A percentile compares a stretch with the other conserved stretches of the same genome.
These are phyloP conservation scores for Trichomycterus rosablanca DNA, from an alignment of 2,113 vertebrate species.

Conservation along the genomic window DNA sequence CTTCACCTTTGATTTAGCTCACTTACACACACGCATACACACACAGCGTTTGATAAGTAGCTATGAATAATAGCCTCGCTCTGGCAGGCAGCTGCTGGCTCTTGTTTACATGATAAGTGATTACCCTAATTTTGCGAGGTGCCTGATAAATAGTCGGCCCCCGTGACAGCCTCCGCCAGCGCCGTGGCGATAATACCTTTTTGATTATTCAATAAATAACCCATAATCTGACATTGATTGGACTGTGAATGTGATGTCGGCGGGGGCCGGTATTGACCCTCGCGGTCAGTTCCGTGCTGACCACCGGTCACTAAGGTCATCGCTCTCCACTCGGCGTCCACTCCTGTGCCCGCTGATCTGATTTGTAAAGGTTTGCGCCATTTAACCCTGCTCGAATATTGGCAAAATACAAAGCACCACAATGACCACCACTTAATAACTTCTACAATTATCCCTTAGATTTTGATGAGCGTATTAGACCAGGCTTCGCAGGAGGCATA, in stretches of 20 bases:
- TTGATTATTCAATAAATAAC: conserved; percentile 85
- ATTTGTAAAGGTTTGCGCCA: conserved; percentile 64
- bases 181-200: conserved; percentile 66
- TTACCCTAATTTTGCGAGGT: conserved; percentile 85
- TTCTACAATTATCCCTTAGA: conserved; percentile 60
- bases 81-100: conserved; percentile 77
- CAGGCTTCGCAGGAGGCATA: conserved; percentile 66
- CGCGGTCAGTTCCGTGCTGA: conserved; percentile 66
- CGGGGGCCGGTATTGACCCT: conserved; percentile 63
- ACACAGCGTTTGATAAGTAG: conserved; percentile 60
- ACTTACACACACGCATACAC: conserved; percentile 32
- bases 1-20: conserved; percentile 17
- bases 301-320: conserved; percentile 65
- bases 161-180: conserved; percentile 56
- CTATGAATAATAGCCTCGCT: conserved; percentile 69
- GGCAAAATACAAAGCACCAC: conserved; percentile 52
- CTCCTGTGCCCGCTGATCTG: conserved; percentile 54
- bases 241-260: conserved; percentile 61
- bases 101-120: conserved; percentile 87
- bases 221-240: conserved; percentile 83
- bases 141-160: conserved; percentile 68
- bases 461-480: conserved; percentile 49
- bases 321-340: conserved; percentile 34
- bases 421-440: conserved; percentile 64
- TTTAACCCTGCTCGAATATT: no score